phyloP scores from a whole-genome alignment of 2,113 vertebrate genomes.

The Montifringilla adamsi region DNA sequence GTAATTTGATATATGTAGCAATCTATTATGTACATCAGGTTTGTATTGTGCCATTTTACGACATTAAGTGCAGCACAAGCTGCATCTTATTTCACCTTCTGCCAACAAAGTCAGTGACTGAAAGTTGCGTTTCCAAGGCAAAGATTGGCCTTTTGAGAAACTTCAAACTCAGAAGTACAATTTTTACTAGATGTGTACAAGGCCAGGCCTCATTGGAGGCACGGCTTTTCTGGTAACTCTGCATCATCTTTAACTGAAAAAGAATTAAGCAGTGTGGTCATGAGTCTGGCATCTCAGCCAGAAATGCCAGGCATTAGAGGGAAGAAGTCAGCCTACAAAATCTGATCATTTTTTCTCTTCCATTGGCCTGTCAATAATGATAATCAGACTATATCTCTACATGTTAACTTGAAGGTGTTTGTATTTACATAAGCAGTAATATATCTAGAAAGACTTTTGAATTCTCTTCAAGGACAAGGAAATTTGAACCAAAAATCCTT shows the following conservation, averaged over 20 bases:
- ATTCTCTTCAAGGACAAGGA: neutral
- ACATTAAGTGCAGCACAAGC: neutral
- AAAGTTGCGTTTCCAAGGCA: neutral
- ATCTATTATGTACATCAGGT: constrained; percentile 54
- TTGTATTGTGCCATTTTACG: constrained; percentile 27
- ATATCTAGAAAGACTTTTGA: neutral
- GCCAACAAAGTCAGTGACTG: neutral
- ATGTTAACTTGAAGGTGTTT: neutral
- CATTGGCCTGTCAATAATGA: neutral
- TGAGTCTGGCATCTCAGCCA: neutral
- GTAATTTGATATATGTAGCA: constrained; percentile 67
- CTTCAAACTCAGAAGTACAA: neutral
- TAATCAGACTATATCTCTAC: neutral
- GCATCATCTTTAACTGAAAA: neutral
- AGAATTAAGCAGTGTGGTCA: neutral
- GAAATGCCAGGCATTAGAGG: neutral
- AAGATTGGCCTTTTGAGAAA: neutral
- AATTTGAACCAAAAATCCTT: neutral
- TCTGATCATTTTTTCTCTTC: neutral
- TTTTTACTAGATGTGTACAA: neutral
- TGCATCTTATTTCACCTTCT: neutral
- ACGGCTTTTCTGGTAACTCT: neutral
- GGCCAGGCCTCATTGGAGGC: neutral
- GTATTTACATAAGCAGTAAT: neutral
- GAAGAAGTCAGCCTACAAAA: neutral